Base-by-base conservation (phyloP, 2,113 vertebrate species). In the Bos javanicus region DNA sequence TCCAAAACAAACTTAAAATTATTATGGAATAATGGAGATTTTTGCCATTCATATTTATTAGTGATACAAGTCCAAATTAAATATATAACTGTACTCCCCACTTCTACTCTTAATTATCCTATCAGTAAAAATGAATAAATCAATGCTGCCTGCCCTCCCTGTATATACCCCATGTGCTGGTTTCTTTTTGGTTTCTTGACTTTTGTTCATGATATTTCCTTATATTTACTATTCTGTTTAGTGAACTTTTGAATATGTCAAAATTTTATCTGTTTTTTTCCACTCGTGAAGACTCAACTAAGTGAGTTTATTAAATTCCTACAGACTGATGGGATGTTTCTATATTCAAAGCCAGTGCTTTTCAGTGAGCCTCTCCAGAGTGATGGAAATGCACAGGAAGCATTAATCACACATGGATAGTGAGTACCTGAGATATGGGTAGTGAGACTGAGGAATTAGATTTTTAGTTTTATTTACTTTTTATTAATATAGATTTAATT, bases 401-500 rank as follows among this genome's bases (percentile, higher is more conserved):
- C 36, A 28, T 21, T 94, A 87, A 81, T 4, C 21, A 71, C 23
- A 16, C 39, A 4, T 67, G 30, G 26, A 9, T 74, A 54, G 3
- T 54, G 36, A 87, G 3, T 25, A 54, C 25, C 36, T 91, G 56
- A 87, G 91, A 86, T 95, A 43, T 59, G 67, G 7, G 3, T 87
- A 52, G 9, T 64, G 74, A 91, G 14, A 87, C 12, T 83, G 81
- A 92, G 5, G 21, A 92, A 92, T 76, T 76, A 52, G 71, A 83
- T 17, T 71, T 95, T 89, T 71, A 43, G 48, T 64, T 64, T 82
- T 57, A 81, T 46, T 78, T 87, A 76, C 62, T 76, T 96, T 92
- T 80, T 87, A n/a, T 87, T 82, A 87, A 80, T 76, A 93, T 92
- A 17, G 88, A 81, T 76, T 95, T 94, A 82, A 95, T 62, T 80